These are phyloP conservation scores for Eremobia ochroleuca DNA, from an alignment of 2,888 invertebrate species.

Conservation along the genomic window DNA sequence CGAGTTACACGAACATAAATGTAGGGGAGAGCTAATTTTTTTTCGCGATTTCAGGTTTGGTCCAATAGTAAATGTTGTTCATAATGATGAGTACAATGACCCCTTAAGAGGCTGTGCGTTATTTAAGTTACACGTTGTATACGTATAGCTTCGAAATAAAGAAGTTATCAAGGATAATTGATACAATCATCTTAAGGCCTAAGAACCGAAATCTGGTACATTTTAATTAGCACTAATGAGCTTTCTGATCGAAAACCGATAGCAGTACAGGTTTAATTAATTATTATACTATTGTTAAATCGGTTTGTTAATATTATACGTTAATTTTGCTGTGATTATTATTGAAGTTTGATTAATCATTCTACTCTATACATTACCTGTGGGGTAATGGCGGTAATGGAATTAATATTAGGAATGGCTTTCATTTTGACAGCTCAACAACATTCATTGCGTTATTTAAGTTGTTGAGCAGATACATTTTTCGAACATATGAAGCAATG, in stretches of 20 bases:
- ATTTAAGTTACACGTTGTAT: too few species aligned
- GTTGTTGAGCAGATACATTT: too few species aligned
- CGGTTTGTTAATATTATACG: conserved; percentile 25
- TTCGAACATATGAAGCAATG: too few species aligned
- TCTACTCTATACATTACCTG: background rate
- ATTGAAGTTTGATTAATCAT: conserved; percentile 1
- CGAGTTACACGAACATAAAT: too few species aligned
- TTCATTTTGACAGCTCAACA: background rate
- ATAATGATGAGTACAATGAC: too few species aligned
- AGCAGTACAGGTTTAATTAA: conserved; percentile 29
- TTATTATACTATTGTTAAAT: conserved; percentile 12
- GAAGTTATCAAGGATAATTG: background rate
- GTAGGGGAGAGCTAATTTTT: too few species aligned
- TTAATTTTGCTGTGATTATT: background rate
- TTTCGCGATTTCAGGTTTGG: too few species aligned
- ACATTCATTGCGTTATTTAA: too few species aligned
- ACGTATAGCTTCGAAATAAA: too few species aligned
- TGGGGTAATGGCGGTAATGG: background rate
- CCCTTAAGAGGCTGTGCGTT: too few species aligned
- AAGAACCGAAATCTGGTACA: conserved; percentile 2
- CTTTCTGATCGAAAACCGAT: conserved; percentile 32
- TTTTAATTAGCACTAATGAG: conserved; percentile 40
- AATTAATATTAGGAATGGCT: background rate
- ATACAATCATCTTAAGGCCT: background rate
- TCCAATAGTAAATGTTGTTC: too few species aligned